Evolutionary conservation across 2,797 vertebrate genomes (phyloP).

Genomic region (Sternotherus odoratus): DNA sequence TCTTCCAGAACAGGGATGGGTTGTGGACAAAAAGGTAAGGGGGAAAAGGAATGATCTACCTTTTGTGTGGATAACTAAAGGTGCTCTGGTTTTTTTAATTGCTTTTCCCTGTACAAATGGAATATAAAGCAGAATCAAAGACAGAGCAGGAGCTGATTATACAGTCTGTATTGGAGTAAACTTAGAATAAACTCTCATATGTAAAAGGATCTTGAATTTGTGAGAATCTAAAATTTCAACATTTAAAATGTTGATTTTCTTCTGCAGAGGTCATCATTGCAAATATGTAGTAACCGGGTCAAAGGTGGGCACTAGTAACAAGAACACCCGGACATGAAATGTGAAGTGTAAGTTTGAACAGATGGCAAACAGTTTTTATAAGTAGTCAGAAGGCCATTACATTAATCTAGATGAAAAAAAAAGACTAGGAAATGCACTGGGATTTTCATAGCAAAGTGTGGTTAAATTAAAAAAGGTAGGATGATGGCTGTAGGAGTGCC

Average conservation of each 20-base stretch:
- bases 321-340: neutral
- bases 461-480: accelerated
- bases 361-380: neutral
- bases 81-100: neutral
- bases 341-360: neutral
- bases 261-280: neutral
- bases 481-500: neutral
- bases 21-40: neutral
- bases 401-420: neutral
- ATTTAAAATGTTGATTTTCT: neutral
- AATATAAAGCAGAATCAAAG: neutral
- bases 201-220: neutral
- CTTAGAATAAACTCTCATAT: neutral
- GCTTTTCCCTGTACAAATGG: neutral
- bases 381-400: neutral
- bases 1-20: neutral
- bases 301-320: neutral
- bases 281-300: neutral
- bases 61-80: neutral
- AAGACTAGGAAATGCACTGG: neutral
- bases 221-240: neutral
- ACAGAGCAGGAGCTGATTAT: neutral
- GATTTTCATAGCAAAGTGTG: neutral
- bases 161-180: neutral
- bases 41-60: neutral